A percentile compares a stretch with the other conserved stretches of the same genome.
These are phyloP conservation scores for Sycon ciliatum DNA, from an alignment of 37 sponge, comb jelly and placozoan species.

Conservation along the genomic window DNA sequence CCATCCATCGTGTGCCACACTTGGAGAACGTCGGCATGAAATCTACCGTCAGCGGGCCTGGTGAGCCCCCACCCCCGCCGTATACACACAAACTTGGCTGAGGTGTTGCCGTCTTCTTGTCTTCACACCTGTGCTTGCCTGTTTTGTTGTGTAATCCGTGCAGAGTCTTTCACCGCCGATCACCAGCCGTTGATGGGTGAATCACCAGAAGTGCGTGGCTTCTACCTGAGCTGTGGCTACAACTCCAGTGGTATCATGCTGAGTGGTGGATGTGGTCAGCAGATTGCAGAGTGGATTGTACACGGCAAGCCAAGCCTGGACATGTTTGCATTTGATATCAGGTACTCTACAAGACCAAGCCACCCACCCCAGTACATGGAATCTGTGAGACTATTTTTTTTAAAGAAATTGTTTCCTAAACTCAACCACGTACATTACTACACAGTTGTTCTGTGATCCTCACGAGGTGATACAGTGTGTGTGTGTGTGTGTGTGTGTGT, in stretches of 20 bases:
- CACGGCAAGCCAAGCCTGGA: conserved; percentile 23
- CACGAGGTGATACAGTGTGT: no score
- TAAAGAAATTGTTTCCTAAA: no score
- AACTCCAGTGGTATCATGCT: conserved; percentile 67
- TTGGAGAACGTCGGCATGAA: conserved; percentile 20
- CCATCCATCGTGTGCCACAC: conserved; percentile 26
- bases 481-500: no score
- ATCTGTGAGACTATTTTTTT: no score
- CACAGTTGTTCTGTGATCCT: no score
- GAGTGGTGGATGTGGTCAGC: conserved; percentile 58
- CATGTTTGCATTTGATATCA: conserved; percentile 32
- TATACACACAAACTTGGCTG: no score
- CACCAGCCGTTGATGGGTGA: conserved; percentile 60
- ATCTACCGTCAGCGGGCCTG: conserved; percentile 43
- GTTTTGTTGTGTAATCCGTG: conserved; percentile 10
- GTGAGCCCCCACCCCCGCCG: conserved; percentile 28
- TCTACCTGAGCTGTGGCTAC: conserved; percentile 45
- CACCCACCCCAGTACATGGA: no score
- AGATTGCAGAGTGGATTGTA: conserved; percentile 64
- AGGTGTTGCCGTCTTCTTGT: no score
- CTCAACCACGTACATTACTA: no score
- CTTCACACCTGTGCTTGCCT: background rate
- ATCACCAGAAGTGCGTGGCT: conserved; percentile 47
- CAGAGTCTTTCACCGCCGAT: conserved; percentile 79
- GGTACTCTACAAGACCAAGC: no score